phyloP scores from a whole-genome alignment of 2,113 vertebrate species.

The Solea solea region DNA sequence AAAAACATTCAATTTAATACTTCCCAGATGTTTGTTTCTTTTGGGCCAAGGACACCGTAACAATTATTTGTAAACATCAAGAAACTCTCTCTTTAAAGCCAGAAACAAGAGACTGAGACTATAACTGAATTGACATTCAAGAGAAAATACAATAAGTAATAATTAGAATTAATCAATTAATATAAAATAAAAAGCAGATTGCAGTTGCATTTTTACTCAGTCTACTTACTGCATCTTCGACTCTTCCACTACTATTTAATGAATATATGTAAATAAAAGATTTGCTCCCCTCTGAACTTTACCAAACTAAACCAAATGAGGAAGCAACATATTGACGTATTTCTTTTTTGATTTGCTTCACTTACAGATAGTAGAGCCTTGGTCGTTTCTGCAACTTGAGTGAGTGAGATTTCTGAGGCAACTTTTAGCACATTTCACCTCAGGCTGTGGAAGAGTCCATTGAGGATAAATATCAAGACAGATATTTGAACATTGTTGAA shows the following conservation, averaged over 20 bases:
- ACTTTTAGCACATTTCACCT: not conserved
- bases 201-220: too few species aligned
- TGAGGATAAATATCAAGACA: not conserved
- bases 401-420: not conserved
- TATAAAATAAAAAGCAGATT: not conserved
- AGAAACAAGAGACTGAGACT: slow-evolving; percentile 1
- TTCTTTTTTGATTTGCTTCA: too few species aligned
- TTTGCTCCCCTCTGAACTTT: too few species aligned
- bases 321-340: too few species aligned
- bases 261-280: too few species aligned
- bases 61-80: slow-evolving; percentile 36
- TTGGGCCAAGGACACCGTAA: slow-evolving; percentile 42
- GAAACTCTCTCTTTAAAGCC: not conserved
- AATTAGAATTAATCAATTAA: not conserved
- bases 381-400: not conserved
- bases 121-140: not conserved
- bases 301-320: too few species aligned
- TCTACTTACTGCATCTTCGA: too few species aligned
- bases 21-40: slow-evolving; percentile 38
- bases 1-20: slow-evolving; percentile 16
- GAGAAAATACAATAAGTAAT: not conserved
- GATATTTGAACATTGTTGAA: slow-evolving; percentile 5
- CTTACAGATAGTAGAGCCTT: too few species aligned
- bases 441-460: slow-evolving; percentile 8
- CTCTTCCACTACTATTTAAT: too few species aligned